Evolutionary conservation across 2,888 invertebrate species (phyloP), one percentile per base, ranked within the genome.

Genomic region (Phania funesta): DNA sequence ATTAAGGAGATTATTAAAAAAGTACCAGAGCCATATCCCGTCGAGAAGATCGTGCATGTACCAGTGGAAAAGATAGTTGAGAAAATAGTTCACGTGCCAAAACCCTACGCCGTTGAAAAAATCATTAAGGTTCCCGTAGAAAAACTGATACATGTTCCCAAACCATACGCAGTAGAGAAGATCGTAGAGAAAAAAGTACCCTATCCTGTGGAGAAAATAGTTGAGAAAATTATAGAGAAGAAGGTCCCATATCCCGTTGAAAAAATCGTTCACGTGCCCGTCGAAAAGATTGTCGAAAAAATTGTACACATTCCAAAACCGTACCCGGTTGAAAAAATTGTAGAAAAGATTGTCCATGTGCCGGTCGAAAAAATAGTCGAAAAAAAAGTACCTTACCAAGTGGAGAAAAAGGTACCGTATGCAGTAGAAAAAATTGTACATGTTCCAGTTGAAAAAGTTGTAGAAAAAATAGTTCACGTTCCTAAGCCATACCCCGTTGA

Each of bases 1-100:
- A 89, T 94, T 5, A 93, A 93, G 88, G 93, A 93, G 38, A 91
- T 94, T 22, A 92, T 93, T 48, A 93, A 93, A 87, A 92, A 92
- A 65, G 87, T 91, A 6, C 90, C 91, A 1, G 89, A 92, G 79
- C 93, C 93, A 1, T 92, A 92, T 85, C 92, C 92, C 2, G 92
- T 92, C 0, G 91, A 93, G 90, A 89, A 90, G 80, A 86, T 90
- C 56, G 88, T 90, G 0, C 91, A 90, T 50, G 87, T 91, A 2
- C 91, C 91, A 0, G 87, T 91, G 9, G 91, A 93, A 88, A 93
- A 93, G 76, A 92, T 93, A 83, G 91, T 92, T 3, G 85, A 86
- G 38, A 87, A 88, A 80, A 74, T 87, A 20, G 92, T 93, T 35
- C 92, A 92, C 50, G 92, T 92, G 83, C 93, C 93, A 46, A 92